These are phyloP conservation scores for Zygothrica quintamaculata DNA, from an alignment of 2,888 invertebrate genomes.

Conservation along the genomic window DNA sequence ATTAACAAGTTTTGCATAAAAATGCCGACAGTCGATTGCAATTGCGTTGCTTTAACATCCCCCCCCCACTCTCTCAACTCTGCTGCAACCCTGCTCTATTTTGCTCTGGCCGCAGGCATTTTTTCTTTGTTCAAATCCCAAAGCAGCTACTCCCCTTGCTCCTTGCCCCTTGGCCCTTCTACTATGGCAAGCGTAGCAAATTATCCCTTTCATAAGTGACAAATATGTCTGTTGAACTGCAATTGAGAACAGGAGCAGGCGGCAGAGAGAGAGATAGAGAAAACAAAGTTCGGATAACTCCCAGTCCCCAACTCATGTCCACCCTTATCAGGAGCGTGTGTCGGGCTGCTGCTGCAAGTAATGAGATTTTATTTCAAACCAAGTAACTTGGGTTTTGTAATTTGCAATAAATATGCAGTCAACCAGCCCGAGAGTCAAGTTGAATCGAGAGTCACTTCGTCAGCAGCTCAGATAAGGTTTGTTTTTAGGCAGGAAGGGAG, in stretches of 20 bases:
- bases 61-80: background rate
- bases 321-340: constrained; percentile 62
- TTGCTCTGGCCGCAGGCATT: constrained; percentile 56
- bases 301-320: constrained; percentile 11
- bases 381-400: constrained; percentile 60
- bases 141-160: background rate
- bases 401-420: constrained; percentile 76
- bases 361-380: constrained; percentile 69
- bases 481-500: background rate
- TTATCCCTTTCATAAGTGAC: constrained; percentile 80
- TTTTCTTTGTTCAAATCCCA: constrained; percentile 48
- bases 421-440: constrained; percentile 36
- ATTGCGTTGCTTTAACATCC: constrained; percentile 40
- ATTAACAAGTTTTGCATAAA: constrained; percentile 78
- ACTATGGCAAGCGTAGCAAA: constrained; percentile 70
- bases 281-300: no score
- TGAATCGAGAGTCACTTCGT: constrained; percentile 31
- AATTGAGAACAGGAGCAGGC: constrained; percentile 29
- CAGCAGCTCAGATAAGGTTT: constrained; percentile 43
- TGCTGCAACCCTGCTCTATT: constrained; percentile 2
- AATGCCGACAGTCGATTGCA: constrained; percentile 72
- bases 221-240: constrained; percentile 59
- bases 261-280: no score
- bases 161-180: constrained; percentile 16
- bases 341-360: constrained; percentile 71